phyloP scores from a whole-genome alignment of 2,888 invertebrate species.

The Acrocera orbiculus region DNA sequence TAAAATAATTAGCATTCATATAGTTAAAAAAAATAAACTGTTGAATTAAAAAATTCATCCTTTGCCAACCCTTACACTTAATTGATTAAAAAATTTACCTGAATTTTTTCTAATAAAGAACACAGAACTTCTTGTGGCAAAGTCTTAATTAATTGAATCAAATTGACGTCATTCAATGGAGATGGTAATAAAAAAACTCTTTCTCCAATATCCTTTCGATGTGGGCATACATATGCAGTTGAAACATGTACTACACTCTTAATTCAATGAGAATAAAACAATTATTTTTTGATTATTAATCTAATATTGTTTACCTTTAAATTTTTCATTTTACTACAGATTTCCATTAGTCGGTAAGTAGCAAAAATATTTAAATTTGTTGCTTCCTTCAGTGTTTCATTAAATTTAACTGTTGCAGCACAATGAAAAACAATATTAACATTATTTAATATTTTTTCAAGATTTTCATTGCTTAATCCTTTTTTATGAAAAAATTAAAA shows the following conservation, averaged over 20 bases:
- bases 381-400: conserved; percentile 75
- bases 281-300: neutral
- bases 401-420: conserved; percentile 89
- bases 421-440: conserved; percentile 85
- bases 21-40: too few relatives aligned
- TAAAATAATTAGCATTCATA: too few relatives aligned
- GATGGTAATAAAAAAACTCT: conserved; percentile 57
- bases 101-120: conserved; percentile 37
- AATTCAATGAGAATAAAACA: conserved; percentile 23
- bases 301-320: conserved; percentile 37
- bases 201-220: conserved; percentile 62
- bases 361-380: conserved; percentile 80
- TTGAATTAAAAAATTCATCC: too few relatives aligned
- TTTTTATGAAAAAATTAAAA: conserved; percentile 5
- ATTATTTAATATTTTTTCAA: conserved; percentile 39
- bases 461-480: conserved; percentile 47
- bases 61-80: too few relatives aligned
- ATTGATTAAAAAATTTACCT: too few relatives aligned
- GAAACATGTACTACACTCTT: conserved; percentile 78
- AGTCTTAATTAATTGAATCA: conserved; percentile 42
- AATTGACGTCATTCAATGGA: conserved; percentile 37
- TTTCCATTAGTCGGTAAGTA: conserved; percentile 62
- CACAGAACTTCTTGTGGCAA: conserved; percentile 43
- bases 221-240: conserved; percentile 92
- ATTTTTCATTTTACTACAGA: conserved; percentile 64